phyloP scores from a whole-genome alignment of 2,888 invertebrate genomes.

The Lasioglossum lativentre region DNA sequence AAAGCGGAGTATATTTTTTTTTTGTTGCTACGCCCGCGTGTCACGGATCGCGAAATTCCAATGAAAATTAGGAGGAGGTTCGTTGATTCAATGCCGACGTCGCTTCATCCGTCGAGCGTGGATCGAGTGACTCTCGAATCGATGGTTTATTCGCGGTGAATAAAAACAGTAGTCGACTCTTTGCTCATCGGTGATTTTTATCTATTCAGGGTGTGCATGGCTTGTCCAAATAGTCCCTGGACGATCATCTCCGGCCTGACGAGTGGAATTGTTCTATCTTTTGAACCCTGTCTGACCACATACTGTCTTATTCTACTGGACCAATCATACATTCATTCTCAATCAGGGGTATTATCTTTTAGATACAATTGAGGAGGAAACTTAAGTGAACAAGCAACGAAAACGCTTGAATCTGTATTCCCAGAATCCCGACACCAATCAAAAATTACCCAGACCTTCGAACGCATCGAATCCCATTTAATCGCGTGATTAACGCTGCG shows the following conservation, averaged over 20 bases:
- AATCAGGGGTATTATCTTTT: not conserved
- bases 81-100: not conserved
- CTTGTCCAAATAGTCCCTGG: not conserved
- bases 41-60: conserved; percentile 21
- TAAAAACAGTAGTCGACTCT: not conserved
- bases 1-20: conserved; percentile 20
- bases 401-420: not conserved
- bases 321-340: not conserved
- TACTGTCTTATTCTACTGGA: not conserved
- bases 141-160: not conserved
- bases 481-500: not conserved
- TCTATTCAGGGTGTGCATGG: not conserved
- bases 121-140: conserved; percentile 14
- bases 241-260: not conserved
- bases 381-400: not conserved
- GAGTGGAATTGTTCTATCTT: not conserved
- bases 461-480: not conserved
- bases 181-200: not conserved
- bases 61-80: conserved; percentile 30
- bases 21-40: conserved; percentile 15
- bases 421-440: not conserved
- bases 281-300: not conserved
- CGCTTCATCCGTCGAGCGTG: not conserved
- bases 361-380: not conserved
- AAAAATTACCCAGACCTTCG: not conserved